Evolutionary conservation across 2,888 invertebrate species (phyloP), one percentile per base, ranked within the genome.

Genomic region (Nephrocerus scutellatus): DNA sequence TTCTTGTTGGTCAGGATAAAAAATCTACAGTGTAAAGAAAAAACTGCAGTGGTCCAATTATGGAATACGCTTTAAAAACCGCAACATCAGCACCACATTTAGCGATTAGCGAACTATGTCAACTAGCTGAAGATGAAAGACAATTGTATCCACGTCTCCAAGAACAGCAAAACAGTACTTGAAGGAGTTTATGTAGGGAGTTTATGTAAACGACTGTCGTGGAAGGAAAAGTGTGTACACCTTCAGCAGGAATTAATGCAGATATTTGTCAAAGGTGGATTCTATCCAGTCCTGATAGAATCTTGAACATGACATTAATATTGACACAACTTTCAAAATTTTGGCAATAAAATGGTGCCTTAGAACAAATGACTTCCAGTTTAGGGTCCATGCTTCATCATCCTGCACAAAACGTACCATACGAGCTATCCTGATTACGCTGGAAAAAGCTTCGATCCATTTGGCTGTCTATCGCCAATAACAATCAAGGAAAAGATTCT

Each of bases 371-470:
- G n/a, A n/a, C n/a, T n/a, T n/a, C n/a, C n/a, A n/a, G n/a, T n/a
- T n/a, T n/a, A n/a, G n/a, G n/a, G n/a, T n/a, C n/a, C n/a, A 36
- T 16, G 13, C 9, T 22, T 36, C 30, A 8, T 31, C 25, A 25
- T 31, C 26, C 20, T 32, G 21, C 15, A 23, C 31, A 21, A 14
- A 30, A 2, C 9, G 19, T 37, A 30, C 14, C 13, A 33, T 33
- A 29, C 25, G 33, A 18, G 21, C 23, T 22, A 20, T 38, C 24
- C n/a, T 38, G 20, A 31, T 19, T 20, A 26, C 16, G 21, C 16
- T 6, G 22, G 30, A 9, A 39, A 33, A 39, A 39, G 13, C 12
- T 38, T 38, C 19, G 30, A 24, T 23, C 18, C 24, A 3, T 33
- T 34, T 19, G 23, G 30, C 12, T 39, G 33, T 39, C 16, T n/a